Evolutionary conservation across 2,888 invertebrate species (phyloP), one percentile per base, ranked within the genome.

Genomic region (Scaptomyza flava): DNA sequence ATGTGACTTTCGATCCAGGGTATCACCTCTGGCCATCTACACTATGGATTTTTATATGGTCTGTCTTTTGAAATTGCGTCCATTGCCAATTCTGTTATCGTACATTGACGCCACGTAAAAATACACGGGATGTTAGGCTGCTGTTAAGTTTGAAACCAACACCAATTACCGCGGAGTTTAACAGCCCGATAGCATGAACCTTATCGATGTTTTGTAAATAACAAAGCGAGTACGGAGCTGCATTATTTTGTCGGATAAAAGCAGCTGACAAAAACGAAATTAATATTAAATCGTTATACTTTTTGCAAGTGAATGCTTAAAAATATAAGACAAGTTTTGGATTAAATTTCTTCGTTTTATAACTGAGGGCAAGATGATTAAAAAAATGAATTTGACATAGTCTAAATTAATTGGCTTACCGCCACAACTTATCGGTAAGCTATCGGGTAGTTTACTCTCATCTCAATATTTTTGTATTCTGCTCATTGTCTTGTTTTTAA

Each of bases 1-100:
- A 83, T 80, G 67, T 66, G 71, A 74, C 57, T 72, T 79, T 82
- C 77, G 73, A 74, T 71, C 77, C 74, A 79, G 73, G 83, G 83
- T 62, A 72, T 53, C 46, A 52, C 30, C 71, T 69, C 66, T 72
- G 60, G 50, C 51, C 65, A 38, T 76, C 64, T 64, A 48, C 51
- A 69, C 42, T 36, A 12, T 12, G 33, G n/a, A n/a, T 1, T 36
- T n/a, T 36, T n/a, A 11, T 34, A 34, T 9, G 9, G 4, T 36
- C n/a, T 36, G n/a, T n/a, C 2, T 36, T 6, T n/a, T 36, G 2
- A n/a, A 36, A 36, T 38, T 14, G 14, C 38, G 6, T 12, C 3
- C 7, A n/a, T 38, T n/a, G 8, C 8, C 6, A 38, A 14, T 14
- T 38, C 7, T 38, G 38, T 38, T 14, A 3, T 36, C 6, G n/a